phyloP scores from a whole-genome alignment of 2,888 invertebrate genomes.

The Tupiocoris notatus region DNA sequence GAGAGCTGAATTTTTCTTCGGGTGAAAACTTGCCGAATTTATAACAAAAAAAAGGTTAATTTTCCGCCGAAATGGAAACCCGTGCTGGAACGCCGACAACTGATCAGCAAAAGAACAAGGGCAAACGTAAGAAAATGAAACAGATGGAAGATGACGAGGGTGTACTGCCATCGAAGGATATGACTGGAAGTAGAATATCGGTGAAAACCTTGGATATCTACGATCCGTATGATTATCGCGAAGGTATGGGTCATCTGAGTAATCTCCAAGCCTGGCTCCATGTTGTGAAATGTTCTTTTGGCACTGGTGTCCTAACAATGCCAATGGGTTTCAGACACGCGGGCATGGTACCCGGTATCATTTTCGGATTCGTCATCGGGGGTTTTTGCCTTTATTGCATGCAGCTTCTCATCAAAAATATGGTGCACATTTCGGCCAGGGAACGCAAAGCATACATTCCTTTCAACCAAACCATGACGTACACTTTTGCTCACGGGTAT shows the following conservation, averaged over 20 bases:
- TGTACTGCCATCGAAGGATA: neutral
- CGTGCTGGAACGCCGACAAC: too few species aligned
- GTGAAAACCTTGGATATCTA: conserved; percentile 24
- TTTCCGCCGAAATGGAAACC: too few species aligned
- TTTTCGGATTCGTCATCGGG: conserved; percentile 9
- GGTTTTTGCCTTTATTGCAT: conserved; percentile 35
- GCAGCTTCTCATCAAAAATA: conserved; percentile 14
- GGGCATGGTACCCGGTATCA: conserved; percentile 14
- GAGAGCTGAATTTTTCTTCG: too few species aligned
- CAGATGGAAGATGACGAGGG: too few species aligned
- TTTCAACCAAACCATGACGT: conserved; percentile 23
- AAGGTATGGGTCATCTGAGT: conserved; percentile 7
- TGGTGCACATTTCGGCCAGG: conserved; percentile 27
- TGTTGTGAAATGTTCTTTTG: conserved; percentile 30
- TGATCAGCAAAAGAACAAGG: too few species aligned
- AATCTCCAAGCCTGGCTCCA: conserved; percentile 21
- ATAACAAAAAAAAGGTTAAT: too few species aligned
- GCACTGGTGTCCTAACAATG: conserved; percentile 37
- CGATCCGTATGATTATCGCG: conserved; percentile 33
- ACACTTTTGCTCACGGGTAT: conserved; percentile 32
- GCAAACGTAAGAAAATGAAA: too few species aligned
- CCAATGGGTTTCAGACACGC: conserved; percentile 29
- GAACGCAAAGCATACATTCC: conserved; percentile 13
- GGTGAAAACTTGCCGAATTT: too few species aligned
- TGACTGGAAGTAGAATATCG: conserved; percentile 1